Percentiles rank a stretch among this genome's conserved stretches.
phyloP scores from a whole-genome alignment of 2,113 vertebrate species.

The Orthonyx spaldingii region DNA sequence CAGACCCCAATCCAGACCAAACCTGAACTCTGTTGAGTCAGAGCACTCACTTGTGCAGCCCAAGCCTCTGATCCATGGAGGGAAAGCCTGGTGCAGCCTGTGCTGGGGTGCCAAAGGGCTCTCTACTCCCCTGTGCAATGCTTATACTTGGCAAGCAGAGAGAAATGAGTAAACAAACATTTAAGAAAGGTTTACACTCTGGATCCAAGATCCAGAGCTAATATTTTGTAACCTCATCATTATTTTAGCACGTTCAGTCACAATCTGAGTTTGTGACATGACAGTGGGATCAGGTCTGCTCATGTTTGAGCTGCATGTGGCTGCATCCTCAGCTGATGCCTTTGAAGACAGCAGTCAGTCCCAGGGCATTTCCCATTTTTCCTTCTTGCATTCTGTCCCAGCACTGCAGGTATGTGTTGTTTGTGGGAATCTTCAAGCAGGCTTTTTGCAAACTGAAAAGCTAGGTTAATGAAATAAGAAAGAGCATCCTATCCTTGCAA shows the following conservation, averaged over 20 bases:
- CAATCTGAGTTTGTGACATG: background rate
- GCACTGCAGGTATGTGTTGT: fast-evolving
- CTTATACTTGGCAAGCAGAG: background rate
- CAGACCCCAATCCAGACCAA: background rate
- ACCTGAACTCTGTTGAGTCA: background rate
- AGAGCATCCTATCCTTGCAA: background rate
- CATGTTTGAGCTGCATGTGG: background rate
- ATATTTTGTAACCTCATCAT: background rate
- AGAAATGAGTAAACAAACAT: background rate
- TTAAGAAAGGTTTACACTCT: background rate
- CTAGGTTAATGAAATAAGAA: background rate
- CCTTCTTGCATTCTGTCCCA: background rate
- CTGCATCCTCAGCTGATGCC: background rate
- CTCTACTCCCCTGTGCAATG: background rate
- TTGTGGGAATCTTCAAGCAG: background rate
- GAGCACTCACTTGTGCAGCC: background rate
- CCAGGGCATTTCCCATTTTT: background rate
- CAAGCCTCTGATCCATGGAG: background rate
- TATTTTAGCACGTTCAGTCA: background rate
- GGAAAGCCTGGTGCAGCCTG: background rate
- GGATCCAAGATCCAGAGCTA: background rate
- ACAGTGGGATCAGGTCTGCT: background rate
- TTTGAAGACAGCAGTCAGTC: background rate
- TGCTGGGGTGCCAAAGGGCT: background rate
- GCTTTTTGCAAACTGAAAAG: background rate